Conservation (phyloP, 2,888 invertebrate genomes). For the Bruchidius siliquastri region DNA sequence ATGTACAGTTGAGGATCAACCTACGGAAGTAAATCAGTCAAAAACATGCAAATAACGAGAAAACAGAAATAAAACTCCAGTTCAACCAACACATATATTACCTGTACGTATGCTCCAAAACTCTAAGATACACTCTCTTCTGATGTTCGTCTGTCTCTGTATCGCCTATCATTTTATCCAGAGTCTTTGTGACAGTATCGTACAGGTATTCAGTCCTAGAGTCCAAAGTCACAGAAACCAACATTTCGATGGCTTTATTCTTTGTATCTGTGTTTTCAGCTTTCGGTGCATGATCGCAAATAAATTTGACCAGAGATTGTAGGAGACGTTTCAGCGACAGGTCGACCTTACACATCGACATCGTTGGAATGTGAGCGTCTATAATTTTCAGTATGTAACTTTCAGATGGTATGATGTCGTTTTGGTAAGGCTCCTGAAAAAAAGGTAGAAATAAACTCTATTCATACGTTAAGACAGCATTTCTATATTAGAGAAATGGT, state of each 20-base stretch:
- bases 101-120: constrained; percentile 63
- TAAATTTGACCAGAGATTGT: constrained; percentile 60
- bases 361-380: constrained; percentile 59
- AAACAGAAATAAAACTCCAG: no score
- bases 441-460: neutral
- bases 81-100: no score
- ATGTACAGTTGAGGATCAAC: constrained; percentile 60
- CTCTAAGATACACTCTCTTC: constrained; percentile 57
- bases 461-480: no score
- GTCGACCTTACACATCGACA: constrained; percentile 61
- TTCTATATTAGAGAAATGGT: no score
- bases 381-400: constrained; percentile 76
- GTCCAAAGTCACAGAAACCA: constrained; percentile 75
- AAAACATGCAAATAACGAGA: neutral
- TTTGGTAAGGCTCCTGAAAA: constrained; percentile 63
- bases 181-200: constrained; percentile 57
- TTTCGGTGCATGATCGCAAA: constrained; percentile 57
- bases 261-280: constrained; percentile 61
- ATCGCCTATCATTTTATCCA: constrained; percentile 61
- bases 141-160: constrained; percentile 62
- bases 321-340: constrained; percentile 62
- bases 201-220: constrained; percentile 70
- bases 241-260: constrained; percentile 60
- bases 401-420: constrained; percentile 78
- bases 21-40: neutral